phyloP scores from a whole-genome alignment of 2,797 vertebrate genomes.

The Sandelia bainsii region DNA sequence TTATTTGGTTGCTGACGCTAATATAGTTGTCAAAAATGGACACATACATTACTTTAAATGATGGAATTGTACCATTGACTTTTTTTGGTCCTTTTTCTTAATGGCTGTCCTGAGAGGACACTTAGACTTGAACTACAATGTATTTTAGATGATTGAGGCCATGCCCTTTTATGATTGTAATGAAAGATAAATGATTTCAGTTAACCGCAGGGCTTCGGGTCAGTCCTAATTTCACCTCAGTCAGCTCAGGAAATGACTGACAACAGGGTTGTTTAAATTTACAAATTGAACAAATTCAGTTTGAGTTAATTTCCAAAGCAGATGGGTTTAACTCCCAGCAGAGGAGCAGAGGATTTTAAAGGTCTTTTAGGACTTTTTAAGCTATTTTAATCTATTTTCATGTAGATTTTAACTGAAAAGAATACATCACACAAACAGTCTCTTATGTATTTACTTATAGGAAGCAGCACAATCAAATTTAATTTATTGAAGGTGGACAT shows the following conservation, averaged over 20 bases:
- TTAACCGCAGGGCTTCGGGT: constrained; percentile 45
- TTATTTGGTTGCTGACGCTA: constrained; percentile 63
- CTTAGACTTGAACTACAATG: constrained; percentile 58
- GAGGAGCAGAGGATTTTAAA: constrained; percentile 28
- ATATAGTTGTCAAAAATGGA: constrained; percentile 43
- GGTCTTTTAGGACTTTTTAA: constrained; percentile 24
- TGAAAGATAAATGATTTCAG: constrained; percentile 67
- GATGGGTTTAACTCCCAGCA: constrained; percentile 7
- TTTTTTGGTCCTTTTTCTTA: constrained; percentile 15
- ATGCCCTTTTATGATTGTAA: constrained; percentile 62
- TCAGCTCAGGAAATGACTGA: constrained; percentile 63
- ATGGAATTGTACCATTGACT: constrained; percentile 47
- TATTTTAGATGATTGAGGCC: constrained; percentile 47
- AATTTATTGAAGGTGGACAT: constrained; percentile 39
- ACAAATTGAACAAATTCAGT: constrained; percentile 48
- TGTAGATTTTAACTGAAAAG: constrained; percentile 29
- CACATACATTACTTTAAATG: constrained; percentile 56
- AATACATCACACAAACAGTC: constrained; percentile 29
- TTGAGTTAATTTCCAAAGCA: constrained; percentile 29
- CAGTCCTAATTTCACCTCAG: constrained; percentile 43
- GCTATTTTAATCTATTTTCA: constrained; percentile 4
- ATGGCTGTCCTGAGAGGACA: constrained; percentile 37
- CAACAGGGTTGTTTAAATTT: constrained; percentile 50
- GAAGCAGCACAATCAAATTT: constrained; percentile 67
- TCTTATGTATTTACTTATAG: constrained; percentile 21